phyloP scores from a whole-genome alignment of 2,797 vertebrate genomes.

The Geotrypetes seraphini region DNA sequence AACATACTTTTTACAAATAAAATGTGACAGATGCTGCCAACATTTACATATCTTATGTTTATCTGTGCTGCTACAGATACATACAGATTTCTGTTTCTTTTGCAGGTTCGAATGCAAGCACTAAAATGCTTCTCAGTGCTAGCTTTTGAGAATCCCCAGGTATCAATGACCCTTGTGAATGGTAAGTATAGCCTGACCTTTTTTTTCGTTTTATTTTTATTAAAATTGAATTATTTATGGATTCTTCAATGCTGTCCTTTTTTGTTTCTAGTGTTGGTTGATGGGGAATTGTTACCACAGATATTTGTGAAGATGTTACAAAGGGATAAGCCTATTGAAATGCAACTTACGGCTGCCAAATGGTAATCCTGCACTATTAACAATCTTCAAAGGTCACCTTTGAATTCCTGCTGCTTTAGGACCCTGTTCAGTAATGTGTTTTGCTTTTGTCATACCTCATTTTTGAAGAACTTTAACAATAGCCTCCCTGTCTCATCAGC shows the following conservation, averaged over 20 bases:
- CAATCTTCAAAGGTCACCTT: too few species aligned
- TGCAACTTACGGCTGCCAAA: slow-evolving; percentile 97
- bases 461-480: too few species aligned
- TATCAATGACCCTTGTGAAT: slow-evolving; percentile 91
- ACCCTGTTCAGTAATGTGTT: too few species aligned
- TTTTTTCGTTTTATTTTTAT: slow-evolving; percentile 8
- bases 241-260: slow-evolving; percentile 17
- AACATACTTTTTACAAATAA: too few species aligned
- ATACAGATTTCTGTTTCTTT: slow-evolving; percentile 6
- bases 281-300: slow-evolving; percentile 87
- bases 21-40: too few species aligned
- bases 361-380: slow-evolving; percentile 66
- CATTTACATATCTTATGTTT: too few species aligned
- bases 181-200: slow-evolving; percentile 58
- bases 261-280: slow-evolving; percentile 79
- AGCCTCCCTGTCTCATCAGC: too few species aligned
- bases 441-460: too few species aligned
- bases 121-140: slow-evolving; percentile 96
- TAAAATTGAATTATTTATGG: slow-evolving; percentile 18
- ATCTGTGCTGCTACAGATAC: too few species aligned
- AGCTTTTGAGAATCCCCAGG: slow-evolving; percentile 94
- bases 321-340: slow-evolving; percentile 95
- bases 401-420: too few species aligned
- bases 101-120: slow-evolving; percentile 93
- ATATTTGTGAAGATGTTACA: slow-evolving; percentile 98